These are phyloP conservation scores for Naso thynnoides DNA, from an alignment of 2,797 vertebrate genomes.

Conservation along the genomic window DNA sequence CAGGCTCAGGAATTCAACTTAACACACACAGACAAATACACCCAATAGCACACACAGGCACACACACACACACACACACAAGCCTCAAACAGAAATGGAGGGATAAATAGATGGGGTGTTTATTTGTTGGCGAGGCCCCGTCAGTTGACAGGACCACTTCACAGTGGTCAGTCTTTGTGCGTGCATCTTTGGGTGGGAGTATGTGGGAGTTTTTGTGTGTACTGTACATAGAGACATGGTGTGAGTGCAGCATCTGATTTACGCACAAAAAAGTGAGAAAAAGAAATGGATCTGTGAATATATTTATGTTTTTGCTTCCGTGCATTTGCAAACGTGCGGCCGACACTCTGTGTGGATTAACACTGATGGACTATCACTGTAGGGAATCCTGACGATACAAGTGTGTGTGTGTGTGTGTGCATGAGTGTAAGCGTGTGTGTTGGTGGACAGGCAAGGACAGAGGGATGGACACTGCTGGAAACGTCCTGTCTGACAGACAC, in stretches of 20 bases:
- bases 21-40: slow-evolving; percentile 54
- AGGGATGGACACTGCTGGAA: slow-evolving; percentile 34
- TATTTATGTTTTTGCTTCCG: neutral
- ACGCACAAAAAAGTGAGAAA: neutral
- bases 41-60: slow-evolving; percentile 8
- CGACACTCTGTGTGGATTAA: neutral
- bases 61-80: slow-evolving; percentile 20
- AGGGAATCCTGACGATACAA: slow-evolving; percentile 6
- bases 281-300: neutral
- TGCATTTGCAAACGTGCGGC: neutral
- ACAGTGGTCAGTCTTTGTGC: slow-evolving; percentile 50
- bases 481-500: slow-evolving; percentile 45
- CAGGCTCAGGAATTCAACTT: slow-evolving; percentile 85
- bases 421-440: neutral
- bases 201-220: neutral
- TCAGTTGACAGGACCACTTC: slow-evolving; percentile 67
- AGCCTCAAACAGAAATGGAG: slow-evolving; percentile 38
- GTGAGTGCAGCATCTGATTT: neutral
- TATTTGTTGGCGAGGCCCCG: slow-evolving; percentile 73
- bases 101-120: slow-evolving; percentile 74
- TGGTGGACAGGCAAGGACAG: slow-evolving; percentile 42
- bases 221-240: neutral
- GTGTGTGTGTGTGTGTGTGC: neutral
- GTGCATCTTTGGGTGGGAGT: slow-evolving; percentile 3
- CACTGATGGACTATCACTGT: slow-evolving; percentile 6